Conservation (phyloP, 2,113 vertebrate species). For the Sialia sialis region DNA sequence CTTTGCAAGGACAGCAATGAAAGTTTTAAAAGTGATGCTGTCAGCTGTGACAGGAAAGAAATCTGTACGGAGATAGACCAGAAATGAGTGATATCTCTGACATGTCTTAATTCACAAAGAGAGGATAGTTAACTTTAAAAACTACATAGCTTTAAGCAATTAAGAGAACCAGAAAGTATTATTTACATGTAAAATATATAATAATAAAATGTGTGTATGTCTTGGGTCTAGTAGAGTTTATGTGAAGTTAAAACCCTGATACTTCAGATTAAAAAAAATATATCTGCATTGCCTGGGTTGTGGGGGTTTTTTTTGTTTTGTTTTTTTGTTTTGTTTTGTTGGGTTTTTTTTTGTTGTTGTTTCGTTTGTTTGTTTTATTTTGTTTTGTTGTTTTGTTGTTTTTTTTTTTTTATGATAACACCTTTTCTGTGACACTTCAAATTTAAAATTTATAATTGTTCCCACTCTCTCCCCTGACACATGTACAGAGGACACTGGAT, state of each 20-base stretch:
- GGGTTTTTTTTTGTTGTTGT: too few relatives aligned
- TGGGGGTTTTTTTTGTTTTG: background rate
- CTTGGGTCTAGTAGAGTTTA: background rate
- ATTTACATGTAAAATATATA: background rate
- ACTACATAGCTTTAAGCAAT: background rate
- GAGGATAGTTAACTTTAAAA: background rate
- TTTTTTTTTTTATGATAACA: background rate
- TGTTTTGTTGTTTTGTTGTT: background rate
- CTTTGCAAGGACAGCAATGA: background rate
- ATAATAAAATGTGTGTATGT: background rate
- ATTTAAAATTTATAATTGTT: background rate
- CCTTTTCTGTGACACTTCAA: background rate
- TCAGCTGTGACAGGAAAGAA: background rate
- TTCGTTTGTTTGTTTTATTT: background rate
- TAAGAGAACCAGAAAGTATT: background rate
- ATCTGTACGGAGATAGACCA: background rate
- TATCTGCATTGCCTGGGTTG: too few relatives aligned
- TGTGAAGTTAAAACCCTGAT: background rate
- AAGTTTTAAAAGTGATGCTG: background rate
- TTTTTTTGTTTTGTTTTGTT: background rate
- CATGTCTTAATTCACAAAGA: background rate
- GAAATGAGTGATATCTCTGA: background rate
- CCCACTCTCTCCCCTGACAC: background rate
- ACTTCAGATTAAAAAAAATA: background rate
- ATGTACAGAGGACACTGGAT: background rate